Evolutionary conservation across 2,113 vertebrate species (phyloP).

Genomic region (Chloropsis cyanopogon): DNA sequence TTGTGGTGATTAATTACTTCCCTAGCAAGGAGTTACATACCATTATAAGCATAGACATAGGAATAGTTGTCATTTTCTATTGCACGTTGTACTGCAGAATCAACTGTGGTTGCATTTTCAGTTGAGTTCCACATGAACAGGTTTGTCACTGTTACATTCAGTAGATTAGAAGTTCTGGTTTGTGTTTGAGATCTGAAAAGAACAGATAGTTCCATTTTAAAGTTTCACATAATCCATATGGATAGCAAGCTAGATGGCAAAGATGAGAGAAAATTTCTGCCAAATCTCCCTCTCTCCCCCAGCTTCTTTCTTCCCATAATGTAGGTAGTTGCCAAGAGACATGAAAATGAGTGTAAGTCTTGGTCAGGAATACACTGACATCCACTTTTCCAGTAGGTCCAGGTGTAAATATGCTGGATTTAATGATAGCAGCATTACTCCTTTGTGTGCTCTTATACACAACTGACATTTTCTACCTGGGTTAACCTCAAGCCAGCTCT

Average conservation of each 20-base stretch:
- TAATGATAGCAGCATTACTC: neutral
- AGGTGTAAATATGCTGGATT: neutral
- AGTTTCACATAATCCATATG: neutral
- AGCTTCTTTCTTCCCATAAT: neutral
- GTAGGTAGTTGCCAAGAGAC: neutral
- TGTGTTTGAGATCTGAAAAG: fast-evolving
- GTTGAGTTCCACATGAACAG: neutral
- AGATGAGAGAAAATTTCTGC: neutral
- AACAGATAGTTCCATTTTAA: neutral
- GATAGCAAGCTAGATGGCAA: neutral
- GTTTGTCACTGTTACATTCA: neutral
- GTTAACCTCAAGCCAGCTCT: neutral
- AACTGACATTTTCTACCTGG: neutral
- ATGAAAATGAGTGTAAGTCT: neutral
- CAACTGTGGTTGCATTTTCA: fast-evolving
- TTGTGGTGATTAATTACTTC: neutral
- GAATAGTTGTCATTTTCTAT: fast-evolving
- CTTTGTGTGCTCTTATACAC: neutral
- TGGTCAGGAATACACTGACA: neutral
- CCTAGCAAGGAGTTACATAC: neutral
- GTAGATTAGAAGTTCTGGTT: fast-evolving
- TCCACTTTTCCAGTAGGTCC: neutral
- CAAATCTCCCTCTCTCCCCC: neutral
- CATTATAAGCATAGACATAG: fast-evolving
- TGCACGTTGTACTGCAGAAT: fast-evolving